Conservation (phyloP, 2,113 vertebrate genomes). For the Onychostruthus taczanowskii region DNA sequence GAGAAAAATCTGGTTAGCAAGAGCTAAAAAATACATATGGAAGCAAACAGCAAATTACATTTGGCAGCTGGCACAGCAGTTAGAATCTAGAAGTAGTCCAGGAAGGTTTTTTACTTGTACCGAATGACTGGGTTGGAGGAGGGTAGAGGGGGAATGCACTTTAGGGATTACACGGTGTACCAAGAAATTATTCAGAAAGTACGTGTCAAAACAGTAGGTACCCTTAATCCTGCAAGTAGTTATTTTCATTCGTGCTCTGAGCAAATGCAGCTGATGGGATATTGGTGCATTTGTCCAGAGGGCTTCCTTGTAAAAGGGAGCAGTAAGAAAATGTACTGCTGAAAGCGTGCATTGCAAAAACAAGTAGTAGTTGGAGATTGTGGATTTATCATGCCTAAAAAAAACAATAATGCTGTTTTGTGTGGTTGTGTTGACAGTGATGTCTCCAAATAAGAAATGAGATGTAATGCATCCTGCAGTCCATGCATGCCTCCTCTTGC, state of each 20-base stretch:
- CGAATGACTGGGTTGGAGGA: constrained; percentile 41
- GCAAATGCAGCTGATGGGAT: constrained; percentile 35
- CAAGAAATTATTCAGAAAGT: constrained; percentile 47
- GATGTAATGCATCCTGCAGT: constrained; percentile 83
- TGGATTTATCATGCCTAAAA: constrained; percentile 59
- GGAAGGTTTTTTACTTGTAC: constrained; percentile 60
- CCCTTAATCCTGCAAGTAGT: constrained; percentile 65
- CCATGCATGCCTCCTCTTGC: constrained; percentile 79
- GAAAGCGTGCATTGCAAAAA: constrained; percentile 38
- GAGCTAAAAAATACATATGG: constrained; percentile 36
- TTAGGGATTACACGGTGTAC: constrained; percentile 49
- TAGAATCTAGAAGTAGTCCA: constrained; percentile 61
- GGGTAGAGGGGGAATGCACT: constrained; percentile 13
- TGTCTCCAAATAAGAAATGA: constrained; percentile 81
- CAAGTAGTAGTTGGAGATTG: constrained; percentile 60
- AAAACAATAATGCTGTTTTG: constrained; percentile 81
- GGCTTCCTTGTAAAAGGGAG: background rate
- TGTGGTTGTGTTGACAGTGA: constrained; percentile 88
- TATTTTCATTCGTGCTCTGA: constrained; percentile 49
- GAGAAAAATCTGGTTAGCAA: constrained; percentile 34
- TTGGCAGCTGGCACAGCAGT: constrained; percentile 70
- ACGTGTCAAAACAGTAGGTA: constrained; percentile 49
- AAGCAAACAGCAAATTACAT: constrained; percentile 67
- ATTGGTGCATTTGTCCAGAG: constrained; percentile 47
- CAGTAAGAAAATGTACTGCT: constrained; percentile 11